A percentile compares a stretch with the other conserved stretches of the same genome.
phyloP scores from a whole-genome alignment of 2,797 vertebrate species.

The Hoplostethus atlanticus region DNA sequence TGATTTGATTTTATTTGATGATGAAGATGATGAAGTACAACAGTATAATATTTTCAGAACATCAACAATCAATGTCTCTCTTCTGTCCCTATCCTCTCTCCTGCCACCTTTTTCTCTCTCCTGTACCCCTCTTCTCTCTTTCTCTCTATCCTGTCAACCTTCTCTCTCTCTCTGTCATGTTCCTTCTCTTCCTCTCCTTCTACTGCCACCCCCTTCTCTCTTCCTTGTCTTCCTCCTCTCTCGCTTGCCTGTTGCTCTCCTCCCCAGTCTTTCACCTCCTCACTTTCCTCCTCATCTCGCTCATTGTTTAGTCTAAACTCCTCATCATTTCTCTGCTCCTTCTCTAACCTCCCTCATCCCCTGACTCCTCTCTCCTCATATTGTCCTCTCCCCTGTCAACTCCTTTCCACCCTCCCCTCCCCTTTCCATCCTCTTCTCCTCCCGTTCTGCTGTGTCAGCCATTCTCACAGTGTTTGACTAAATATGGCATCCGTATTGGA shows the following conservation, averaged over 20 bases:
- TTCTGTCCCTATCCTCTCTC: background rate
- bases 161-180: background rate
- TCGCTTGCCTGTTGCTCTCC: constrained; percentile 15
- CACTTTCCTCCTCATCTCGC: constrained; percentile 47
- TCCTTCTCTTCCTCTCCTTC: too few species aligned
- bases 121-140: background rate
- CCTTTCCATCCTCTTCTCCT: constrained; percentile 40
- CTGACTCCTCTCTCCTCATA: constrained; percentile 13
- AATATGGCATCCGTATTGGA: constrained; percentile 84
- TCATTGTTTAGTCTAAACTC: constrained; percentile 43
- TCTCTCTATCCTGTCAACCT: background rate
- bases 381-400: constrained; percentile 27
- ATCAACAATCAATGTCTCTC: too few species aligned
- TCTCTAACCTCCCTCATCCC: constrained; percentile 30
- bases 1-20: too few species aligned
- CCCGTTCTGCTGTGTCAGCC: constrained; percentile 78
- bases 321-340: constrained; percentile 46
- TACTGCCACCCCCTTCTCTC: background rate
- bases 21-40: too few species aligned
- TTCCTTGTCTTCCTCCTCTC: constrained; percentile 15
- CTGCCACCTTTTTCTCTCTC: background rate
- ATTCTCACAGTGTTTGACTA: constrained; percentile 77
- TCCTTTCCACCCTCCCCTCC: constrained; percentile 23
- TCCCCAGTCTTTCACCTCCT: constrained; percentile 39
- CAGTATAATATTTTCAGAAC: too few species aligned